phyloP scores from a whole-genome alignment of 2,888 invertebrate genomes.

The Volucella bombylans region DNA sequence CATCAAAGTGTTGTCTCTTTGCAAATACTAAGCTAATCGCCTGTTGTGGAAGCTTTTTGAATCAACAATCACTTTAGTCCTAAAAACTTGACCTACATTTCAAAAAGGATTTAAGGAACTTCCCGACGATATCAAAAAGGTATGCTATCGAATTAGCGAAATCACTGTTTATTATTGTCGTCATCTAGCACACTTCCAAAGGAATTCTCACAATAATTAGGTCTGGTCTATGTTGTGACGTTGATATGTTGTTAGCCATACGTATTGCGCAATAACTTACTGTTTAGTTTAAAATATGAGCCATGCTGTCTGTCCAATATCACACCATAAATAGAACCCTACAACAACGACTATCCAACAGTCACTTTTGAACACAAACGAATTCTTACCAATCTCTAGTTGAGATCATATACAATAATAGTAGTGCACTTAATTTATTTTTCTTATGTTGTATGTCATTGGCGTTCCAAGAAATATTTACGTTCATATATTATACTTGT shows the following conservation, averaged over 20 bases:
- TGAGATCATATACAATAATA: slow-evolving; percentile 14
- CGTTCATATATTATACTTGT: too few species aligned
- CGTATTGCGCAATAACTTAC: neutral
- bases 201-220: neutral
- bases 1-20: too few species aligned
- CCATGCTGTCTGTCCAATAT: slow-evolving; percentile 24
- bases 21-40: too few species aligned
- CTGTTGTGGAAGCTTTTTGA: too few species aligned
- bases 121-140: too few species aligned
- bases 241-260: neutral
- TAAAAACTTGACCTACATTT: too few species aligned
- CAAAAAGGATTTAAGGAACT: too few species aligned
- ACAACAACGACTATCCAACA: neutral
- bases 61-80: too few species aligned
- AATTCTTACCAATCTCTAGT: slow-evolving; percentile 24
- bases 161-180: too few species aligned
- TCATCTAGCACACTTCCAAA: too few species aligned
- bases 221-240: neutral
- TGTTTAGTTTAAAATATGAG: slow-evolving; percentile 16
- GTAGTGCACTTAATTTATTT: slow-evolving; percentile 15
- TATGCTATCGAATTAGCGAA: too few species aligned
- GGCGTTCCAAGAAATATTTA: neutral
- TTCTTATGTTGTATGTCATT: neutral
- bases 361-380: neutral
- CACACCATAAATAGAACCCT: slow-evolving; percentile 1